These are phyloP conservation scores for Zalophus californianus DNA, from an alignment of 2,797 vertebrate species.

Conservation along the genomic window DNA sequence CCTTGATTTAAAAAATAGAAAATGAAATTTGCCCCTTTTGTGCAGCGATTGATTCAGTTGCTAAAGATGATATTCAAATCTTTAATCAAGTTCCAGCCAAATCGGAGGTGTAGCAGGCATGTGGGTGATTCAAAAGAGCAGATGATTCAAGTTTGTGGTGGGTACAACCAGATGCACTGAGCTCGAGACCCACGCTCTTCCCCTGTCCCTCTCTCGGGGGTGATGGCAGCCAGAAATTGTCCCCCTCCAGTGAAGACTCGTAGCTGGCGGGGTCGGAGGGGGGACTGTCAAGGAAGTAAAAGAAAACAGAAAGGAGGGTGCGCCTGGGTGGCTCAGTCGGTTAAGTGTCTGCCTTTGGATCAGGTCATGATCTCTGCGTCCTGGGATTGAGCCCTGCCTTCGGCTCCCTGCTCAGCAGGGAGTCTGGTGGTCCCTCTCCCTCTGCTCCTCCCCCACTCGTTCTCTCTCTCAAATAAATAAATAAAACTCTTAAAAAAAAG, in stretches of 20 bases:
- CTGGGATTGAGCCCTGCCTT: too few relatives aligned
- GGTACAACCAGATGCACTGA: background rate
- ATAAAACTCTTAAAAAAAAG: background rate
- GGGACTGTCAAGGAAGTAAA: background rate
- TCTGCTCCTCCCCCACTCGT: background rate
- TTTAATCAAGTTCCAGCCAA: background rate
- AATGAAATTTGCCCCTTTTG: background rate
- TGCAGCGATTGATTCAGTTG: background rate
- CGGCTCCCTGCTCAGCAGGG: too few relatives aligned
- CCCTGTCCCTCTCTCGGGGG: background rate
- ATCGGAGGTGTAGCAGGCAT: fast-evolving
- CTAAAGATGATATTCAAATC: background rate
- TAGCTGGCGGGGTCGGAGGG: fast-evolving
- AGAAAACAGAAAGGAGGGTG: background rate
- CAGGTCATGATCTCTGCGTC: background rate
- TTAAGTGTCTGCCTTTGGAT: background rate
- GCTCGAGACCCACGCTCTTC: background rate
- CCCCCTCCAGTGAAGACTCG: background rate
- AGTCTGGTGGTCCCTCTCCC: background rate
- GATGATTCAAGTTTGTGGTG: background rate
- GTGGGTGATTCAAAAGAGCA: conserved; percentile 7
- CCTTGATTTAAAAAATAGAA: conserved; percentile 34
- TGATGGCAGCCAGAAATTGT: background rate
- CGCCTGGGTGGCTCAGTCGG: background rate
- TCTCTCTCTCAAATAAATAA: background rate